A percentile compares a stretch with the other conserved stretches of the same genome.
Evolutionary conservation across 2,888 invertebrate species (phyloP).

Genomic region (Chesias legatella): DNA sequence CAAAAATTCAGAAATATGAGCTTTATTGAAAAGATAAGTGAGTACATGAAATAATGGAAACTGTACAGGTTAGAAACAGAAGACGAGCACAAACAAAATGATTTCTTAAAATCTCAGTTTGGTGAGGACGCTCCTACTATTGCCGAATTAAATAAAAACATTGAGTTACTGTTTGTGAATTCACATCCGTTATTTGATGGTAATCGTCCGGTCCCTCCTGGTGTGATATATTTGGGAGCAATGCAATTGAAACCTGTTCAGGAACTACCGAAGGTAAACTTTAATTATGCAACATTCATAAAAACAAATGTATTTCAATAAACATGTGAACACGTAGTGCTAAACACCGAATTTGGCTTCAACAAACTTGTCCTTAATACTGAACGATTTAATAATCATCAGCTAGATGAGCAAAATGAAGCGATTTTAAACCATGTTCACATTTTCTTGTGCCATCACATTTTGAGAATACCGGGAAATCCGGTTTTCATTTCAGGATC

Average conservation of each 20-base stretch:
- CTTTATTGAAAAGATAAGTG: slow-evolving; percentile 27
- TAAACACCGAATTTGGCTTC: no score
- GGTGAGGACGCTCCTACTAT: slow-evolving; percentile 33
- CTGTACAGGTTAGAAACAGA: slow-evolving; percentile 11
- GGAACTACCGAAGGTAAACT: slow-evolving; percentile 38
- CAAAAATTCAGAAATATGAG: slow-evolving; percentile 24
- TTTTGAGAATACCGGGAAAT: no score
- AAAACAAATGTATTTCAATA: no score
- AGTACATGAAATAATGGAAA: slow-evolving; percentile 28
- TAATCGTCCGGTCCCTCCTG: slow-evolving; percentile 43
- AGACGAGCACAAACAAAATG: slow-evolving; percentile 24
- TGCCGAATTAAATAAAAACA: slow-evolving; percentile 32
- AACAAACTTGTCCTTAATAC: no score
- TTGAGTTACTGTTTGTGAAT: slow-evolving; percentile 40
- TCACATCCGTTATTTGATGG: slow-evolving; percentile 33
- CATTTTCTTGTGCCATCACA: no score
- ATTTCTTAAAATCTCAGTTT: slow-evolving; percentile 30
- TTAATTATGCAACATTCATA: no score
- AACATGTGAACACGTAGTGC: no score
- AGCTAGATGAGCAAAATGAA: no score
- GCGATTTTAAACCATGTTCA: no score
- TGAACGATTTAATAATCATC: no score
- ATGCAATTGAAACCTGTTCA: slow-evolving; percentile 34
- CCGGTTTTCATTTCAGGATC: slow-evolving; percentile 31
- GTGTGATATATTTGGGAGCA: slow-evolving; percentile 36